Evolutionary conservation across 2,888 invertebrate genomes (phyloP), one percentile per base, ranked within the genome.

Genomic region (Drosophila acutilabella): DNA sequence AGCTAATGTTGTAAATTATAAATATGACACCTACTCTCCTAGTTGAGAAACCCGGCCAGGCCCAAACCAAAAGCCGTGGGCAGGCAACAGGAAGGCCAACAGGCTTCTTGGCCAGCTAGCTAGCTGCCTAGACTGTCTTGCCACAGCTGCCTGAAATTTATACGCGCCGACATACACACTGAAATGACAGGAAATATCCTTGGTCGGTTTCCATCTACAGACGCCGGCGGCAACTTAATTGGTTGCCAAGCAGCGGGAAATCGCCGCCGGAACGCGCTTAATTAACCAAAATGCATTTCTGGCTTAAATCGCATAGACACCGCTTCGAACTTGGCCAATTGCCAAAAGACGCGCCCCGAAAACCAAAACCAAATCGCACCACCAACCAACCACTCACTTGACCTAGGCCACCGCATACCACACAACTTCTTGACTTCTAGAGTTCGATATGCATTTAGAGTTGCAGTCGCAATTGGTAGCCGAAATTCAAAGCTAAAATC

Each of bases 1-100:
- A 87, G 88, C 88, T 85, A 87, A 84, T 88, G 87, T 88, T 86
- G 90, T 90, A 90, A 90, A 90, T 90, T 90, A 90, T 90, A 89
- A 90, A 90, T 89, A 90, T 90, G 90, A 90, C 90, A 90, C 90
- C 90, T 90, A 89, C 86, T 88, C 85, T 36, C 61, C 44, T 36
- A 47, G 53, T 30, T 14, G 30, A 30, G 38, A 56, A 45, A 44
- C 44, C 44, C 23, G 26, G 59, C 36, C 45, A 14, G 26, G 59
- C 67, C 61, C 56, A 66, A 30, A 30, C 30, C 30, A 30, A 80
- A 82, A 72, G 60, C 81, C 83, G 83, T 83, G 83, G 83, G 81
- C 81, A 73, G 59, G 60, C 20, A 41, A 18, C 67, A 62, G 73
- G 53, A 64, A 67, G 54, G 50, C 72, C 52, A 48, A 51, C 58